phyloP scores from a whole-genome alignment of 2,113 vertebrate species.

The Sapayoa aenigma region DNA sequence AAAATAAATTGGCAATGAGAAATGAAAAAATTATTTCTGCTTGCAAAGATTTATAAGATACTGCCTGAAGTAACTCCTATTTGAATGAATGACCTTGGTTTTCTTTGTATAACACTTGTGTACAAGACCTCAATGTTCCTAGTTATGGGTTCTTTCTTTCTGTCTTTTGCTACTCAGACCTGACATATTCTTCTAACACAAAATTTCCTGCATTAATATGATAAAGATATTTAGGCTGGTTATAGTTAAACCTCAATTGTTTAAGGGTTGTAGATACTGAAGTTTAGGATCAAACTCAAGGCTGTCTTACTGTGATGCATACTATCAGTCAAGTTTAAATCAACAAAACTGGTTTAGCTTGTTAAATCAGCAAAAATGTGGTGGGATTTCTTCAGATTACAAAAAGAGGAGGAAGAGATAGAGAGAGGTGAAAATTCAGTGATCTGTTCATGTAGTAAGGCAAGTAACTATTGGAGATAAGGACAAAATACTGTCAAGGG shows the following conservation, averaged over 20 bases:
- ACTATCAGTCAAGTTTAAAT: not conserved
- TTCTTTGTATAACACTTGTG: not conserved
- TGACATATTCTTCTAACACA: not conserved
- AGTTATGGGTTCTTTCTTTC: not conserved
- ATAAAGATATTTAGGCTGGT: not conserved
- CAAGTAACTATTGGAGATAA: not conserved
- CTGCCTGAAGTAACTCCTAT: not conserved
- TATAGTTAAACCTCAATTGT: not conserved
- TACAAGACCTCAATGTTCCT: not conserved
- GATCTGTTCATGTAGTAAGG: not conserved
- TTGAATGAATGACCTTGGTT: not conserved
- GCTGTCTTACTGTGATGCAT: not conserved
- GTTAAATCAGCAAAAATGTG: not conserved
- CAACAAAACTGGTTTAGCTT: not conserved
- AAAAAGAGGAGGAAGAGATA: not conserved
- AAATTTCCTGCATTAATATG: not conserved
- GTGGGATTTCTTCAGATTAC: not conserved
- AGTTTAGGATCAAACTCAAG: not conserved
- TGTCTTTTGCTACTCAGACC: not conserved
- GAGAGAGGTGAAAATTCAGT: not conserved
- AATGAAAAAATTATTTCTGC: not conserved
- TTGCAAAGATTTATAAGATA: not conserved
- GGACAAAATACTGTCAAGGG: not conserved
- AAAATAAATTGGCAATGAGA: not conserved
- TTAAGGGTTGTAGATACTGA: not conserved